Evolutionary conservation across 2,888 invertebrate genomes (phyloP).

Genomic region (Mesodorylaimus sp.): DNA sequence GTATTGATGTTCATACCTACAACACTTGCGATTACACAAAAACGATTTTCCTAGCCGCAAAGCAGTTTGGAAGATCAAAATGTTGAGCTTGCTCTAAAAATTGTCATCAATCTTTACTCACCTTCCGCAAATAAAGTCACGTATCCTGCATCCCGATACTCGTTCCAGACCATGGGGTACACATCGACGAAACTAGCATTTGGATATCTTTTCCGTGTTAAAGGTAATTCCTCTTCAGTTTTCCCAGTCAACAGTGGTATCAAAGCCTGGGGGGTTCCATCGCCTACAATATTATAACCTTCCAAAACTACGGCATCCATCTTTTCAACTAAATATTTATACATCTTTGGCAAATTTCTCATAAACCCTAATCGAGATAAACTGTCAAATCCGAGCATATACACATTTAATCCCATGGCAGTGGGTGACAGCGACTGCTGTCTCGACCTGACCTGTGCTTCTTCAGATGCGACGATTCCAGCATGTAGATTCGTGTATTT

Average conservation of each 20-base stretch:
- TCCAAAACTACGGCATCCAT: constrained; percentile 1
- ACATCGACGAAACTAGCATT: constrained; percentile 7
- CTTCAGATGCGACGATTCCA: too few relatives aligned
- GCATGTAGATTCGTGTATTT: constrained; percentile 3
- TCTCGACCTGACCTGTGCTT: too few relatives aligned
- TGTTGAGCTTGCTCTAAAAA: too few relatives aligned
- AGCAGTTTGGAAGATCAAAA: too few relatives aligned
- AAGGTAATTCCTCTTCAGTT: not conserved
- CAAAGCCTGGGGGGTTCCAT: constrained; percentile 1
- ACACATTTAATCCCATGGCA: not conserved
- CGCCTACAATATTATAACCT: constrained; percentile 1
- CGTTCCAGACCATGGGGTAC: not conserved
- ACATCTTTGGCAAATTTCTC: not conserved
- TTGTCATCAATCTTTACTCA: too few relatives aligned
- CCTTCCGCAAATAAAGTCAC: constrained; percentile 64
- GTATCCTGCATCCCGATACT: constrained; percentile 40
- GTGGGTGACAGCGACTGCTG: not conserved
- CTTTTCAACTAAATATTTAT: not conserved
- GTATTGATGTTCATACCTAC: too few relatives aligned
- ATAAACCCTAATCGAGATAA: not conserved
- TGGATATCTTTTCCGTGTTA: constrained; percentile 5
- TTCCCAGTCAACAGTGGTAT: constrained; percentile 1
- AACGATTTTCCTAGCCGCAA: too few relatives aligned
- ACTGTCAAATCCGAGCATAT: not conserved
- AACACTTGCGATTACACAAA: too few relatives aligned